phyloP scores from a whole-genome alignment of 1,140 invertebrate genomes.

The Bacillus rossius region DNA sequence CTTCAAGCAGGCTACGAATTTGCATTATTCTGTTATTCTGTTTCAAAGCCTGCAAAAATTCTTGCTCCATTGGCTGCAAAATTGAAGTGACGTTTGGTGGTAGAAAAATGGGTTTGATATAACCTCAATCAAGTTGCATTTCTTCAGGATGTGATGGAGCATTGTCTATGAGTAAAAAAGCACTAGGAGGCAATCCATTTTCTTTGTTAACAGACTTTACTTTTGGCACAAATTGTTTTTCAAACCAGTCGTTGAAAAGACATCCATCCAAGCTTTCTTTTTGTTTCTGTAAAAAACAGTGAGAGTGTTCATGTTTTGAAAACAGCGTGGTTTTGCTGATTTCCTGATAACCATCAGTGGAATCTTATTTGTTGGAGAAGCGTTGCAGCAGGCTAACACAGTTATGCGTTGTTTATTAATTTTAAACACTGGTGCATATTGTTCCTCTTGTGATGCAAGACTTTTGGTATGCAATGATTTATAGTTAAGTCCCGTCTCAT shows the following conservation, averaged over 20 bases:
- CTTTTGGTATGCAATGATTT: slow-evolving; percentile 36
- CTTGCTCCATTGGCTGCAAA: slow-evolving; percentile 40
- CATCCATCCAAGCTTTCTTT: slow-evolving; percentile 14
- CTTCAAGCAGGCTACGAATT: slow-evolving; percentile 1
- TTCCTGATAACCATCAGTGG: too few relatives aligned
- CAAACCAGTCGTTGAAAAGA: slow-evolving; percentile 37
- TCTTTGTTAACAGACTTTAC: slow-evolving; percentile 23
- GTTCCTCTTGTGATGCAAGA: slow-evolving; percentile 27
- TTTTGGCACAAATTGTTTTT: slow-evolving; percentile 28
- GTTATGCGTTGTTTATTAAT: slow-evolving; percentile 24
- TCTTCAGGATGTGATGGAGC: slow-evolving; percentile 13
- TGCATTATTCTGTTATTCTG: slow-evolving; percentile 5
- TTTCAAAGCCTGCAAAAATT: slow-evolving; percentile 15
- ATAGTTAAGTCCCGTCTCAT: slow-evolving; percentile 40
- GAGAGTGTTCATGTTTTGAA: too few relatives aligned
- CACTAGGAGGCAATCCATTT: slow-evolving; percentile 15
- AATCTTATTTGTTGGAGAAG: too few relatives aligned
- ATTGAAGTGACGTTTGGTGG: slow-evolving; percentile 39
- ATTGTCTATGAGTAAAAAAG: slow-evolving; percentile 23
- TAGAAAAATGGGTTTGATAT: slow-evolving; percentile 37
- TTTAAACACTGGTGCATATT: slow-evolving; percentile 30
- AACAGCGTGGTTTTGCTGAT: too few relatives aligned
- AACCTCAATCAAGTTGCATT: slow-evolving; percentile 2
- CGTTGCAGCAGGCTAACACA: background rate
- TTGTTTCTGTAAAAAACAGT: too few relatives aligned